phyloP scores from a whole-genome alignment of 2,888 invertebrate genomes.

The Ditula angustiorana region DNA sequence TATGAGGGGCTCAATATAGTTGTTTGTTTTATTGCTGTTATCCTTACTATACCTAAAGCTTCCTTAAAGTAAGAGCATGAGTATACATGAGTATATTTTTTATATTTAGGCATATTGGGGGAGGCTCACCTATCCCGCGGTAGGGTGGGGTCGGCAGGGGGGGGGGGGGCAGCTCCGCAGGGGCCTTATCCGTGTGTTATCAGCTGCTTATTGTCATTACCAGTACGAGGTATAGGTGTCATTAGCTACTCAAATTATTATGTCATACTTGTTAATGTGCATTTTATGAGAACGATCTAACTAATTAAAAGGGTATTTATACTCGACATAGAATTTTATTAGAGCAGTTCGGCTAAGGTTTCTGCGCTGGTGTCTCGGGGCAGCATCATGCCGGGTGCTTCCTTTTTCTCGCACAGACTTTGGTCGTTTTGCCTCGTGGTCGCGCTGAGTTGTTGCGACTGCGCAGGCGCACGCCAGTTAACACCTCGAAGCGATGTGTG shows the following conservation, averaged over 20 bases:
- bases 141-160: background rate
- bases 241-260: background rate
- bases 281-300: no score
- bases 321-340: background rate
- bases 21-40: background rate
- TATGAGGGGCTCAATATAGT: background rate
- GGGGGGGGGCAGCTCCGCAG: background rate
- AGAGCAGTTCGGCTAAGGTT: background rate
- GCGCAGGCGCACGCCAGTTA: no score
- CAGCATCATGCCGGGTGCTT: background rate
- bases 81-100: background rate
- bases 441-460: no score
- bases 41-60: background rate
- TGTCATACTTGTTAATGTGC: background rate
- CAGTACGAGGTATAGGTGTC: background rate
- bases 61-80: background rate
- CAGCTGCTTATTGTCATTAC: conserved; percentile 1
- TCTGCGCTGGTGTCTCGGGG: background rate
- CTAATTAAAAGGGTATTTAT: background rate
- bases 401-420: no score
- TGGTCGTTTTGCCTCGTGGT: no score
- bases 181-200: background rate
- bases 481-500: no score
- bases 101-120: background rate
- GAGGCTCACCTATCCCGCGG: background rate